Percentiles rank a stretch among this genome's conserved stretches.
These are phyloP conservation scores for Syrmaticus mikado DNA, from an alignment of 2,113 vertebrate species.

Conservation along the genomic window DNA sequence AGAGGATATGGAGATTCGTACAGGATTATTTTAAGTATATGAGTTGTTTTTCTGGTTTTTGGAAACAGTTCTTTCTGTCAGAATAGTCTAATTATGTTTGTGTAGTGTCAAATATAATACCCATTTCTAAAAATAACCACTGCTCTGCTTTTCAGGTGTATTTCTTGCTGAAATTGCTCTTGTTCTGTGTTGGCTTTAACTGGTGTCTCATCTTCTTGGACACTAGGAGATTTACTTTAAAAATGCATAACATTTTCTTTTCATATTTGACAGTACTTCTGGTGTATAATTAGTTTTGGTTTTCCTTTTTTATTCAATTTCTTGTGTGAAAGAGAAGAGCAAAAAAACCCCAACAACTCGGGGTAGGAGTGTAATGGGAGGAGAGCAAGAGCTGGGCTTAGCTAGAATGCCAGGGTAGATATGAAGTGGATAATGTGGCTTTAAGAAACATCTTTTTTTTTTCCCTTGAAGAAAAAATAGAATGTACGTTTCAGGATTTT, in stretches of 20 bases:
- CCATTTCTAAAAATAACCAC: not conserved
- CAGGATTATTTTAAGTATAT: not conserved
- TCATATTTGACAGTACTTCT: conserved; percentile 11
- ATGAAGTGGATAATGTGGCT: conserved; percentile 4
- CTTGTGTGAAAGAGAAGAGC: not conserved
- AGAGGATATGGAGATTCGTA: not conserved
- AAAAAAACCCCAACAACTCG: not conserved
- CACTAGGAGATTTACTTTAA: conserved; percentile 1
- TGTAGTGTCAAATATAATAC: not conserved
- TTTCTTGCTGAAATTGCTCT: not conserved
- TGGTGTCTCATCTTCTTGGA: not conserved
- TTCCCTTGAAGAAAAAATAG: conserved; percentile 15
- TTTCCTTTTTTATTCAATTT: conserved; percentile 2
- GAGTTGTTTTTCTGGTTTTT: not conserved
- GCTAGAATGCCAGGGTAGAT: conserved; percentile 34
- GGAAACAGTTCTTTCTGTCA: not conserved
- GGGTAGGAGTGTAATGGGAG: conserved; percentile 9
- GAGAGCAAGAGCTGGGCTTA: conserved; percentile 23
- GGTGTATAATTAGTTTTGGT: not conserved
- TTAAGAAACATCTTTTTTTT: conserved; percentile 4
- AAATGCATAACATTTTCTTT: conserved; percentile 30
- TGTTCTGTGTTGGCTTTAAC: conserved; percentile 2
- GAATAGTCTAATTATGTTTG: not conserved
- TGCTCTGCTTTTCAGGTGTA: not conserved
- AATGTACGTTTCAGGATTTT: not conserved